Evolutionary conservation across 2,888 invertebrate genomes (phyloP), one percentile per base, ranked within the genome.

Genomic region (Holacanthella duospinosa): DNA sequence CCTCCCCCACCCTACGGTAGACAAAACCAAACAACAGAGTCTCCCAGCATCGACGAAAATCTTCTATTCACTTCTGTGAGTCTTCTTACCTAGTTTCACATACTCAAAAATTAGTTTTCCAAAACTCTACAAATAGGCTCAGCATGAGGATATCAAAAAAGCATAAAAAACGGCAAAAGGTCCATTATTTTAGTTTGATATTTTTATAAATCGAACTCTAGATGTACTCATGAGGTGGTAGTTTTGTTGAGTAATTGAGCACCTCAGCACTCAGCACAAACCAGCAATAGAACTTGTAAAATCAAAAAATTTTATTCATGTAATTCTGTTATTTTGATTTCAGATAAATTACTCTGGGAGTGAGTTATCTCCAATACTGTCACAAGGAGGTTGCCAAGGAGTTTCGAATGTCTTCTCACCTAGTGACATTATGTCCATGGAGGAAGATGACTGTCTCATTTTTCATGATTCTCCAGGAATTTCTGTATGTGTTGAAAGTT

Each of bases 351-450:
- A 63, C 55, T 60, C 67, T 57, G 64, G 60, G 6, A 66, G 69
- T 55, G 71, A 71, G 55, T 70, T 70, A 27, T 69, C 68, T 19
- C 67, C 71, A 26, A 65, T 67, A 43, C 68, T 68, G 62, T 55
- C 66, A 53, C 59, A 29, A 6, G 62, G 59, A 21, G 68, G 68
- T 64, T 66, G 64, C 56, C 64, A 25, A 57, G 65, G 59, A 54
- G 58, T n/a, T 25, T 24, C 63, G 28, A 66, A 61, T 63, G 60
- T 58, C 44, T 64, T 67, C 62, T 65, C 68, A 61, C 64, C 65
- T 3, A 64, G 66, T 56, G 72, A 72, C 55, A 93, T 94, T 64
- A 91, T 94, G 74, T 92, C 92, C 21, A 93, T 94, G 90, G 94
- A 95, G 77, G 94, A 94, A 75, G 94, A 94, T 75, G 93, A 93